Percentiles rank a stretch among this genome's conserved stretches.
These are phyloP conservation scores for Archaeoteleia sp. DNA, from an alignment of 2,888 invertebrate genomes.

Conservation along the genomic window DNA sequence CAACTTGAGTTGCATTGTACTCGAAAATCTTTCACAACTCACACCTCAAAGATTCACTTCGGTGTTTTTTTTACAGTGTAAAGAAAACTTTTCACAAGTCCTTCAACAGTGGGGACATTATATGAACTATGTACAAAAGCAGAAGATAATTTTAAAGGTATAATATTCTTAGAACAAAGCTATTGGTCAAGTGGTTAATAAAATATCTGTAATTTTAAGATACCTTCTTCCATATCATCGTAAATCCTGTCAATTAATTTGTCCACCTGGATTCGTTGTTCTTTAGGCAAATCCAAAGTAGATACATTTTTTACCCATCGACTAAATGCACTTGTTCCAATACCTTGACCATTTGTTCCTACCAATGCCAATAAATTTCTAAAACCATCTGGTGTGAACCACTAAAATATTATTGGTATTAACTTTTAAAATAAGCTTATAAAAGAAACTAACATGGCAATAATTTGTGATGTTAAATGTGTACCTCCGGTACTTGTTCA, in stretches of 20 bases:
- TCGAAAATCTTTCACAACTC: no score
- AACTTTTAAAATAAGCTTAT: constrained; percentile 58
- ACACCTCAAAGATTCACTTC: no score
- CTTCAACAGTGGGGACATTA: no score
- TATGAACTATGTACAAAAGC: no score
- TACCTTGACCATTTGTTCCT: constrained; percentile 96
- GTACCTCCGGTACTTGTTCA: constrained; percentile 81
- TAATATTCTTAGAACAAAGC: no score
- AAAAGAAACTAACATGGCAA: constrained; percentile 16
- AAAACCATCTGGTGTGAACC: constrained; percentile 90
- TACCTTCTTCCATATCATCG: constrained; percentile 87
- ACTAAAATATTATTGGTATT: constrained; percentile 75
- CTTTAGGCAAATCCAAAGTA: constrained; percentile 80
- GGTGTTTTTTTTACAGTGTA: no score
- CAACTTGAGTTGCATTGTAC: no score
- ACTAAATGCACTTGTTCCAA: constrained; percentile 92
- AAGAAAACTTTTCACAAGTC: no score
- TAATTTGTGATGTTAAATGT: constrained; percentile 15
- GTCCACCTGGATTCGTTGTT: constrained; percentile 83
- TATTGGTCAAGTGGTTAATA: no score
- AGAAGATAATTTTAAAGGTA: no score
- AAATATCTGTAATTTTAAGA: constrained; percentile 51
- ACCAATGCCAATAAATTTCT: constrained; percentile 80
- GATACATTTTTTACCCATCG: constrained; percentile 89
- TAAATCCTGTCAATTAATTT: constrained; percentile 88